A percentile compares a stretch with the other conserved stretches of the same genome.
Evolutionary conservation across 2,888 invertebrate species (phyloP).

Genomic region (Unio delphinus): DNA sequence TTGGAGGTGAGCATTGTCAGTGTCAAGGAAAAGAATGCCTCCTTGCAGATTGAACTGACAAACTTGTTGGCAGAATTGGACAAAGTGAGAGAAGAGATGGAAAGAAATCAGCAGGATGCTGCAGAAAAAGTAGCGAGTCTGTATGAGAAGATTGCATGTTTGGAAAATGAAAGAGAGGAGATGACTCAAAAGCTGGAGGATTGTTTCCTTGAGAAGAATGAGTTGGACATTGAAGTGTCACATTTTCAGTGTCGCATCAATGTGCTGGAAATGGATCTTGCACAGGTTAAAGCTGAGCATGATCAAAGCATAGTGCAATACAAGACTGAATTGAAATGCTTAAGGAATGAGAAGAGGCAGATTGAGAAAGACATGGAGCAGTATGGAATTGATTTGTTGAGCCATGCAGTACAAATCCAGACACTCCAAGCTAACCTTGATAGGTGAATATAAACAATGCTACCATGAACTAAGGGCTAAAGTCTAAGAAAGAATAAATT

Average conservation of each 20-base stretch:
- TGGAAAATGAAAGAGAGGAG: slow-evolving; percentile 33
- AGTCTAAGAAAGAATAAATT: no score
- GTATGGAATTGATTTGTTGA: slow-evolving; percentile 32
- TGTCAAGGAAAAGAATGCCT: slow-evolving; percentile 10
- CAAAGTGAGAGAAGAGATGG: slow-evolving; percentile 10
- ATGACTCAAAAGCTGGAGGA: slow-evolving; percentile 32
- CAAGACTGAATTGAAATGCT: slow-evolving; percentile 15
- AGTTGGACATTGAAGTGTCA: slow-evolving; percentile 34
- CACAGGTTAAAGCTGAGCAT: slow-evolving; percentile 9
- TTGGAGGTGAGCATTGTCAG: slow-evolving; percentile 3
- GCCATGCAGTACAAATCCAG: slow-evolving; percentile 28
- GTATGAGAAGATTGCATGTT: slow-evolving; percentile 25
- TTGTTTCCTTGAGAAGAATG: slow-evolving; percentile 32
- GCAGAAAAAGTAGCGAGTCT: slow-evolving; percentile 22
- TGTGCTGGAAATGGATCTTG: slow-evolving; percentile 34
- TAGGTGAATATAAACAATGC: slow-evolving; percentile 8
- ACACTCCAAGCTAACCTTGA: slow-evolving; percentile 19
- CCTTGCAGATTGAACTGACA: slow-evolving; percentile 4
- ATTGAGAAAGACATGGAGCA: slow-evolving; percentile 29
- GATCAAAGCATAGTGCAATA: slow-evolving; percentile 7
- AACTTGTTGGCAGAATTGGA: slow-evolving; percentile 2
- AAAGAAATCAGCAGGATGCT: slow-evolving; percentile 19
- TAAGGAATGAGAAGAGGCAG: slow-evolving; percentile 19
- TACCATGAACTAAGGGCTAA: no score
- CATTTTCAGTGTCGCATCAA: slow-evolving; percentile 32